Evolutionary conservation across 1,140 invertebrate genomes (phyloP), one percentile per base, ranked within the genome.

Genomic region (Drosophila kurseongensis): DNA sequence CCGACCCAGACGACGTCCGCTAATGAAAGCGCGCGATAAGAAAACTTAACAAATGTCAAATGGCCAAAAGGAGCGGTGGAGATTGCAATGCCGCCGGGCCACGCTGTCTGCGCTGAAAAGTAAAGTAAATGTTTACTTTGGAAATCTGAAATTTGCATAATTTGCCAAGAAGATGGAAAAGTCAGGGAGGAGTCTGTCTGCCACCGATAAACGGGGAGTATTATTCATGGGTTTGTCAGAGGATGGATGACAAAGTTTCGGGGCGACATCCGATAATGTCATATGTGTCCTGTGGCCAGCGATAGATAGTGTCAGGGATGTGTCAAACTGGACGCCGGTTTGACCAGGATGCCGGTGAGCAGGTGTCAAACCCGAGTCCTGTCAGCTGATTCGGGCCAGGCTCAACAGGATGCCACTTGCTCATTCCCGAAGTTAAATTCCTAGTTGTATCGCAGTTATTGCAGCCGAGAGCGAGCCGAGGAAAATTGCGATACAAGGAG

Each of bases 51-150:
- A 67, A 88, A 89, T 89, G 80, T 84, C 84, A 89, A 89, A 73
- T 73, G 75, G 7, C 67, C 38, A 13, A 29, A 5, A 44, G 63
- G 42, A 65, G 44, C 35, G 63, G 65, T 66, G 57, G 62, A 32
- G 42, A 60, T 44, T 66, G 18, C 14, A 57, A 29, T 57, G 55
- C 69, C 56, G 54, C 52, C 72, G 59, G 71, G 56, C 51, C 32
- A 63, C 45, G 66, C 29, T 69, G 80, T 89, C 79, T 80, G 84
- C 73, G 73, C 73, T 89, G 84, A 74, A 89, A 89, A 89, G 84
- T 89, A 91, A 91, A 91, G 89, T 79, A 91, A 91, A 91, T 91
- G 88, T 91, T 91, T 91, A 78, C 88, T 84, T 80, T 88, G 75
- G 77, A 83, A 88, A 91, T 78, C 88, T 80, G 63, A 84, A 86